Percentiles rank a stretch among this genome's conserved stretches.
Evolutionary conservation across 2,113 vertebrate species (phyloP).

Genomic region (Takifugu bimaculatus): DNA sequence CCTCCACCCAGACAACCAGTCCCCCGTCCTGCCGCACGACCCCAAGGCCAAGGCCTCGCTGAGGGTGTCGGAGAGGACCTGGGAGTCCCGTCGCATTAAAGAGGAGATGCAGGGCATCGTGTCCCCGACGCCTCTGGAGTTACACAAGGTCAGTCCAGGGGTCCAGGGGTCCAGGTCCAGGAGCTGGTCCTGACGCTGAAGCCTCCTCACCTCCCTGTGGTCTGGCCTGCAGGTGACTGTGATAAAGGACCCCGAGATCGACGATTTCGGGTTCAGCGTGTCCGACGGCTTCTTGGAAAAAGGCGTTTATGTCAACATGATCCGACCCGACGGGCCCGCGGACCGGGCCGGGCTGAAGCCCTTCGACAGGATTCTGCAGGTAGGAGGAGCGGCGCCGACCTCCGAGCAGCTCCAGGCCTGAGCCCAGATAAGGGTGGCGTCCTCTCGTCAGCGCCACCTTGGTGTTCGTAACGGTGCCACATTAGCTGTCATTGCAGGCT

Average conservation of each 20-base stretch:
- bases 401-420: background rate
- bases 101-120: slow-evolving; percentile 89
- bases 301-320: slow-evolving; percentile 95
- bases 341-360: slow-evolving; percentile 88
- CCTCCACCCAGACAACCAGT: slow-evolving; percentile 50
- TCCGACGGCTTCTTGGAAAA: slow-evolving; percentile 94
- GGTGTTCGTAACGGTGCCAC: too few species aligned
- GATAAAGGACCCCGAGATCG: slow-evolving; percentile 83
- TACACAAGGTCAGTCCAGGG: slow-evolving; percentile 85
- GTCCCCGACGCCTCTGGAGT: slow-evolving; percentile 82
- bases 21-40: slow-evolving; percentile 57
- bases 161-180: too few species aligned
- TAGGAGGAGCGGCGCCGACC: slow-evolving; percentile 39
- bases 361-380: slow-evolving; percentile 97
- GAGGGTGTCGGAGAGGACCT: slow-evolving; percentile 77
- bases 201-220: background rate
- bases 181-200: background rate
- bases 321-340: slow-evolving; percentile 90
- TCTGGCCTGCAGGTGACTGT: slow-evolving; percentile 81
- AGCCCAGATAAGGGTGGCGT: too few species aligned
- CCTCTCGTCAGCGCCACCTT: too few species aligned
- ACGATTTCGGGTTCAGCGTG: slow-evolving; percentile 96
- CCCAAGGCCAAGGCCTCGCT: slow-evolving; percentile 69
- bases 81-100: slow-evolving; percentile 82
- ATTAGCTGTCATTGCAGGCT: too few species aligned